Conservation (phyloP, 2,113 vertebrate species). For the Crotalus viridis region DNA sequence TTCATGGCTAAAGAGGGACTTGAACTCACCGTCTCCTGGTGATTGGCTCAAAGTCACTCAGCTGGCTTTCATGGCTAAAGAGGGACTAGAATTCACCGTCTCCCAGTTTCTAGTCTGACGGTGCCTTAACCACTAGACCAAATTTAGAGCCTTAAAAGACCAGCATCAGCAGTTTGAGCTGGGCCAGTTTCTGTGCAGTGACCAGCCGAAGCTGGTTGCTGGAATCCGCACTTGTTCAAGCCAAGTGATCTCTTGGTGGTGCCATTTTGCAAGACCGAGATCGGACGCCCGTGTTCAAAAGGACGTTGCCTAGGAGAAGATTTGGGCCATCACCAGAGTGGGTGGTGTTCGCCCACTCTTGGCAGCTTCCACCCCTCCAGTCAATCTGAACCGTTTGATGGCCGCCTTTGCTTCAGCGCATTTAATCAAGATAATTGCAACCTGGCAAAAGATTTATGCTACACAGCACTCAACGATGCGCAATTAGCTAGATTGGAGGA, state of each 20-base stretch:
- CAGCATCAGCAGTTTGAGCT: background rate
- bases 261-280: background rate
- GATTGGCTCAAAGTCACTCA: background rate
- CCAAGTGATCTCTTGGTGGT: background rate
- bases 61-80: too few relatives aligned
- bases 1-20: background rate
- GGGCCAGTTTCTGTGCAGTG: background rate
- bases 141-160: background rate
- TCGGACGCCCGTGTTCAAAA: background rate
- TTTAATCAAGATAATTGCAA: background rate
- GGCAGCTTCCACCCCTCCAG: background rate
- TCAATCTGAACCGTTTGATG: background rate
- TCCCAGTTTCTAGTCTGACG: background rate
- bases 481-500: background rate
- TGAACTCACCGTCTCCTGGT: background rate
- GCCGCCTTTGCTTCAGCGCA: background rate
- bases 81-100: background rate
- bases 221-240: background rate
- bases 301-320: background rate
- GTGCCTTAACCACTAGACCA: background rate
- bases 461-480: background rate
- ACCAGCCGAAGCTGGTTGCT: background rate
- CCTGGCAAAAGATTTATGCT: background rate
- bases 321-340: background rate
- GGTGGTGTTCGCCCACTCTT: background rate